Evolutionary conservation across 2,113 vertebrate genomes (phyloP).

Genomic region (Potamarius usumacintae): DNA sequence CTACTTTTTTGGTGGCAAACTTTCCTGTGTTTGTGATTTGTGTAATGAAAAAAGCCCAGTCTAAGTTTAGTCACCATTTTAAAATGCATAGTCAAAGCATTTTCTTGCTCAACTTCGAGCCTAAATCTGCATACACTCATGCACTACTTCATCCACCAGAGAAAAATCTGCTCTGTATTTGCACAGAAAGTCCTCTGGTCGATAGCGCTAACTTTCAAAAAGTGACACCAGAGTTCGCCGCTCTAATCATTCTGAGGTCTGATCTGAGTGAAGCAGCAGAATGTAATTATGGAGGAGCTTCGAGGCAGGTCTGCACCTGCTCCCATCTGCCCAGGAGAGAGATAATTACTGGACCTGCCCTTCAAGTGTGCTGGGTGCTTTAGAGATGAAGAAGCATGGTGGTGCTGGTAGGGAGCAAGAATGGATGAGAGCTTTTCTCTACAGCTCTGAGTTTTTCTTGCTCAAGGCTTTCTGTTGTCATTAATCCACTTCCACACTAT

Average conservation of each 20-base stretch:
- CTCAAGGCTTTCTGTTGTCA: slow-evolving; percentile 42
- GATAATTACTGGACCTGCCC: slow-evolving; percentile 54
- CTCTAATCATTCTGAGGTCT: slow-evolving; percentile 45
- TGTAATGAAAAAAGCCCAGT: neutral
- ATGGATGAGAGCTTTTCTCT: slow-evolving; percentile 24
- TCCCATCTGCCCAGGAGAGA: slow-evolving; percentile 53
- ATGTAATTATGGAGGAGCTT: slow-evolving; percentile 57
- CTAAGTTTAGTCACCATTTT: neutral
- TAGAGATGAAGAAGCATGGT: slow-evolving; percentile 24
- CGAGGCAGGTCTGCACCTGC: slow-evolving; percentile 52
- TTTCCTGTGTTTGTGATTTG: neutral
- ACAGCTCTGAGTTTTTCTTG: slow-evolving; percentile 21
- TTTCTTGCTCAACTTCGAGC: neutral
- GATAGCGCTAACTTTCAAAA: slow-evolving; percentile 22
- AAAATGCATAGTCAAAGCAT: neutral
- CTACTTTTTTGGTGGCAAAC: neutral
- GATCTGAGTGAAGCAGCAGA: slow-evolving; percentile 48
- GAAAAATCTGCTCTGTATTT: neutral
- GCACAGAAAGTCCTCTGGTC: slow-evolving; percentile 16
- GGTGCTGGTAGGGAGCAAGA: slow-evolving; percentile 12
- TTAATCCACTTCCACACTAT: slow-evolving; percentile 53
- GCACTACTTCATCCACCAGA: neutral
- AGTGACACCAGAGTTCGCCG: slow-evolving; percentile 40
- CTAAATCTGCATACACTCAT: neutral
- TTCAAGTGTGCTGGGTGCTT: slow-evolving; percentile 51